Conservation (phyloP, 2,888 invertebrate species). For the Melipona beecheii region DNA sequence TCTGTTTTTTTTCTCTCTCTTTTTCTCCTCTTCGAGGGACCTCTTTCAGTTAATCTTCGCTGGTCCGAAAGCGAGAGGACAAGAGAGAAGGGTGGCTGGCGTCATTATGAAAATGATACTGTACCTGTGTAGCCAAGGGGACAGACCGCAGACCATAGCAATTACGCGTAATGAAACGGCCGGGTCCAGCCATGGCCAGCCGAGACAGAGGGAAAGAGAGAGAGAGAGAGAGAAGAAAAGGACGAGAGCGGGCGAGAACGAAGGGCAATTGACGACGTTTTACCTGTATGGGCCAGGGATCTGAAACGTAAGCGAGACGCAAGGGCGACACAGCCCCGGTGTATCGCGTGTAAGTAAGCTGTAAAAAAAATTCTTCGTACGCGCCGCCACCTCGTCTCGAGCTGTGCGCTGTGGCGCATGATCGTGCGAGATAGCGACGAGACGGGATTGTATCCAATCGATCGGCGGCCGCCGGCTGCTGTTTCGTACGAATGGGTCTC, state of each 20-base stretch:
- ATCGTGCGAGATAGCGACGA: constrained; percentile 41
- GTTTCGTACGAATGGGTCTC: constrained; percentile 21
- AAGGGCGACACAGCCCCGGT: constrained; percentile 55
- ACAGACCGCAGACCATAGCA: constrained; percentile 83
- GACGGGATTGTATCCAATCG: constrained; percentile 36
- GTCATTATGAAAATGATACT: constrained; percentile 84
- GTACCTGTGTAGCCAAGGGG: constrained; percentile 78
- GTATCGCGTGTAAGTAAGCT: constrained; percentile 79
- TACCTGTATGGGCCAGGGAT: constrained; percentile 43
- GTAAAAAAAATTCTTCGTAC: constrained; percentile 62
- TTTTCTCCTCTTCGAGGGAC: constrained; percentile 25
- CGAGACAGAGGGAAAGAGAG: constrained; percentile 46
- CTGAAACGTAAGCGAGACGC: constrained; percentile 43
- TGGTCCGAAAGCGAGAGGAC: constrained; percentile 51
- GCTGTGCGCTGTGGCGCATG: constrained; percentile 20
- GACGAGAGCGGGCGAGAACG: neutral
- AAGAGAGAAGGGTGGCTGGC: constrained; percentile 58
- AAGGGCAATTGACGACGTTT: constrained; percentile 77
- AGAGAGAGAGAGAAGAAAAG: constrained; percentile 14
- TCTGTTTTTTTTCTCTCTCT: neutral
- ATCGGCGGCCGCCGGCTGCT: constrained; percentile 18
- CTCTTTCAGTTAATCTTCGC: constrained; percentile 59
- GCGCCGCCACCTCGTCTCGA: constrained; percentile 37
- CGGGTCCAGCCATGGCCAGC: constrained; percentile 71
- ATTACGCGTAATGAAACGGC: constrained; percentile 84